Evolutionary conservation across 2,113 vertebrate species (phyloP), one percentile per base, ranked within the genome.

Genomic region (Microcebus tavaratra): DNA sequence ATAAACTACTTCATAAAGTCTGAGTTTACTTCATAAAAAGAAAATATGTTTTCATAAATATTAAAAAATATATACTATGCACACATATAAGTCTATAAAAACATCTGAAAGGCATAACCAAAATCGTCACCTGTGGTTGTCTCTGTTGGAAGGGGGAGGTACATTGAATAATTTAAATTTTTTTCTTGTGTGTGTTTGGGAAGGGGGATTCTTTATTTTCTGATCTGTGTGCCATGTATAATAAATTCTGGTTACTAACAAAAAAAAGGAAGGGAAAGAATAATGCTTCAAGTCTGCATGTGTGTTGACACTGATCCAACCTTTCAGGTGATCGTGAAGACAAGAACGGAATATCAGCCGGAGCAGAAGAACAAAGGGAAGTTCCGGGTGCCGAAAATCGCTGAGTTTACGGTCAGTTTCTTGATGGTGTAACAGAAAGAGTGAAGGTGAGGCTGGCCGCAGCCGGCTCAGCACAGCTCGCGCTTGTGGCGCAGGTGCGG

Each of bases 391-490:
- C 99, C 99, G 53, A 99, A 99, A 99, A 99, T 99, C 95, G 99
- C 99, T 81, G 99, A 99, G 98, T 99, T 99, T 98, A 99, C 99
- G 99, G 99, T 99, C 99, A 99, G 99, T 99, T 99, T 99, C 99
- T 99, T 88, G 99, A 99, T 96, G 99, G 99, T 29, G 99, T 99
- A 93, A 99, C 99, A 96, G 99, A 99, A 98, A 99, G 99, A 98
- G 99, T 99, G 96, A 99, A 99, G 99, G 99, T 99, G 99, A 98
- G 98, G 93, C 96, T 89, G 92, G 42, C 29, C 81, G 12, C 39
- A 10, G 68, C 76, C 59, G 29, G 73, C 84, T 89, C 61, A 50
- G 23, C 34, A 6, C 8, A 12, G 36, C 31, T 42, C 1, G 0
- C 6, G 7, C 25, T 29, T 4, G 48, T 12, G 31, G 9, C 42